phyloP scores from a whole-genome alignment of 1,140 invertebrate genomes.

The Archivesica marissinica region DNA sequence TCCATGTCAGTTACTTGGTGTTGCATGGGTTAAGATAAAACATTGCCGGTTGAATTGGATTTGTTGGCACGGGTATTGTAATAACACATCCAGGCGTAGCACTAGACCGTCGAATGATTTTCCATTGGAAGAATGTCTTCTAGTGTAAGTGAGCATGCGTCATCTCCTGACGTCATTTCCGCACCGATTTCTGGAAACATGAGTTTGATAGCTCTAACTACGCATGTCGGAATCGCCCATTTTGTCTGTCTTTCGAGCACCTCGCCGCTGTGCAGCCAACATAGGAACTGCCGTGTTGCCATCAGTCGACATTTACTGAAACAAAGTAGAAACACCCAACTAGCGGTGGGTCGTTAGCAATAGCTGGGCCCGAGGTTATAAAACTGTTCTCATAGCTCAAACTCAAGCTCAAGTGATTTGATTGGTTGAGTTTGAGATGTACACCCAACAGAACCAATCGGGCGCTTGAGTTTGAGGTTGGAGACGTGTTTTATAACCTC shows the following conservation, averaged over 20 bases:
- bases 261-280: constrained; percentile 71
- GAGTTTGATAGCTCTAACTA: constrained; percentile 64
- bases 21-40: too few relatives aligned
- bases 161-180: constrained; percentile 64
- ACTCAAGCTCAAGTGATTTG: too few relatives aligned
- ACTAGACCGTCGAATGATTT: constrained; percentile 56
- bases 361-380: too few relatives aligned
- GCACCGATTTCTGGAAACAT: constrained; percentile 69
- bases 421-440: too few relatives aligned
- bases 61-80: not conserved
- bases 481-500: too few relatives aligned
- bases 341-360: constrained; percentile 55
- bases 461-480: too few relatives aligned
- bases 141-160: constrained; percentile 57
- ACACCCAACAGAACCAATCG: too few relatives aligned
- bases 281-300: constrained; percentile 70
- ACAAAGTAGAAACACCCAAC: constrained; percentile 57
- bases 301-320: constrained; percentile 70
- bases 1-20: too few relatives aligned
- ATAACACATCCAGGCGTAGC: not conserved
- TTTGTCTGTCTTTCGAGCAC: constrained; percentile 67
- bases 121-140: constrained; percentile 61
- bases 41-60: too few relatives aligned
- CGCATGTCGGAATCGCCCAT: constrained; percentile 69
- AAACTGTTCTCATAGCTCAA: too few relatives aligned